phyloP scores from a whole-genome alignment of 2,888 invertebrate genomes.

The Chalcosyrphus nemorum region DNA sequence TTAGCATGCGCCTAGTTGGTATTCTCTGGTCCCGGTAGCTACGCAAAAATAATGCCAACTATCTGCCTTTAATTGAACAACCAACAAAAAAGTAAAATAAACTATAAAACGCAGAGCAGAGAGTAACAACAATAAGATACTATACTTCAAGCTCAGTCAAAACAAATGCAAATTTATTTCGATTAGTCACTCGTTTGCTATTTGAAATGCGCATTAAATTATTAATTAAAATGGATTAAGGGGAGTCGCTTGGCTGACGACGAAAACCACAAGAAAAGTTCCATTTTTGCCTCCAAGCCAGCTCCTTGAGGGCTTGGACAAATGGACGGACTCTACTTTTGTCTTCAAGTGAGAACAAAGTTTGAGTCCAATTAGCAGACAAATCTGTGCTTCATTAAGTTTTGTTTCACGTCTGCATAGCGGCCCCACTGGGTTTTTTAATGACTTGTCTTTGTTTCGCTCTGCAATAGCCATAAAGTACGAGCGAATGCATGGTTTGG shows the following conservation, averaged over 20 bases:
- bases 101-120: conserved; percentile 18
- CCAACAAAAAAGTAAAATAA: conserved; percentile 11
- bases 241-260: not conserved
- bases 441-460: conserved; percentile 1
- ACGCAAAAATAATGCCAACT: conserved; percentile 50
- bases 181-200: conserved; percentile 50
- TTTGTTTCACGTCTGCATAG: not conserved
- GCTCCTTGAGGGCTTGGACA: not conserved
- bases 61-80: conserved; percentile 59
- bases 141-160: conserved; percentile 3
- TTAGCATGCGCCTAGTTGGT: conserved; percentile 46
- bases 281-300: not conserved
- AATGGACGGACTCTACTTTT: not conserved
- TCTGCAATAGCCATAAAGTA: not conserved
- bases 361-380: conserved; percentile 14
- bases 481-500: not conserved
- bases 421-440: not conserved
- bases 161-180: conserved; percentile 65
- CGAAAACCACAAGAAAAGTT: not conserved
- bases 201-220: conserved; percentile 66
- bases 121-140: conserved; percentile 21
- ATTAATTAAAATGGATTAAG: conserved; percentile 61
- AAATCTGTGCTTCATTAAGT: conserved; percentile 30
- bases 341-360: not conserved
- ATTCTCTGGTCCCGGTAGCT: conserved; percentile 12